phyloP scores from a whole-genome alignment of 2,888 invertebrate species.

The Latrodectus elegans region DNA sequence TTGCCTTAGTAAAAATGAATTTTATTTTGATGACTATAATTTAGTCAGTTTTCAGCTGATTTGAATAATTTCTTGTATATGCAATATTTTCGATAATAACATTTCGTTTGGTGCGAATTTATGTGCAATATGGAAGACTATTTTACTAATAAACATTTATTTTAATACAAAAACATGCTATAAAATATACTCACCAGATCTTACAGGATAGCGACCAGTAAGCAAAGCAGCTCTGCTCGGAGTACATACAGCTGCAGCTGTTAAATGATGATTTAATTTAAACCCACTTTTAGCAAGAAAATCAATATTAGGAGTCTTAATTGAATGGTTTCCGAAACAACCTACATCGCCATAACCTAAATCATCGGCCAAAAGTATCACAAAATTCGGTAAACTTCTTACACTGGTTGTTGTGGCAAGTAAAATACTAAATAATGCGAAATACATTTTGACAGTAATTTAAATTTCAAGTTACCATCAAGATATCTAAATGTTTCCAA shows the following conservation, averaged over 20 bases:
- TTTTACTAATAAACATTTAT: too few species aligned
- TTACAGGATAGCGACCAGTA: constrained; percentile 76
- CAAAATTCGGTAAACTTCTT: constrained; percentile 76
- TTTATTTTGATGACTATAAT: too few species aligned
- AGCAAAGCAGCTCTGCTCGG: constrained; percentile 78
- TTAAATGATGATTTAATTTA: constrained; percentile 77
- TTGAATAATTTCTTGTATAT: too few species aligned
- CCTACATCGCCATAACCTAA: constrained; percentile 77
- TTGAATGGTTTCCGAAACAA: constrained; percentile 76
- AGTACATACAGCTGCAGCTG: constrained; percentile 77
- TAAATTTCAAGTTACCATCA: too few species aligned
- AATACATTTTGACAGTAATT: too few species aligned
- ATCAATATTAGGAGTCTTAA: constrained; percentile 76
- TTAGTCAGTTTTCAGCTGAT: too few species aligned
- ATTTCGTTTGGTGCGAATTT: too few species aligned
- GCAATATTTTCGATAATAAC: too few species aligned
- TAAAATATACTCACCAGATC: constrained; percentile 72
- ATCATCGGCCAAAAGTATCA: constrained; percentile 78
- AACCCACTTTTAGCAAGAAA: constrained; percentile 75
- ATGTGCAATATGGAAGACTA: too few species aligned
- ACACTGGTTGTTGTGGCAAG: not conserved
- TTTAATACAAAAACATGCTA: not conserved
- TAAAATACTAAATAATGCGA: not conserved
- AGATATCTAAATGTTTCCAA: too few species aligned
- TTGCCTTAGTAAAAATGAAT: too few species aligned